Conservation (phyloP, 2,113 vertebrate genomes). For the Sturnira hondurensis region DNA sequence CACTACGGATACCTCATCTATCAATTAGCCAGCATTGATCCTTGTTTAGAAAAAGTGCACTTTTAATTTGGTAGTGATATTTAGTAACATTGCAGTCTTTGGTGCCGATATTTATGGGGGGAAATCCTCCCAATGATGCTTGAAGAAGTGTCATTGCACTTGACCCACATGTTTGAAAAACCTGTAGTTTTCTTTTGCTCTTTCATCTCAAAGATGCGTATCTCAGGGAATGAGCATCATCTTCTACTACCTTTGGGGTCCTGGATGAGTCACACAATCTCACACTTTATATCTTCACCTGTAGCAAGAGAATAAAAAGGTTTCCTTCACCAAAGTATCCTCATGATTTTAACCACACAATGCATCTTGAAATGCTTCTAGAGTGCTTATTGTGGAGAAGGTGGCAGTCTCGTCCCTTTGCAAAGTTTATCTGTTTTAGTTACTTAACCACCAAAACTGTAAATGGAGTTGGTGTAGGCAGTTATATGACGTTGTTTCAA, state of each 20-base stretch:
- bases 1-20: background rate
- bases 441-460: background rate
- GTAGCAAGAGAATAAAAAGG: background rate
- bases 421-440: background rate
- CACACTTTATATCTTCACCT: background rate
- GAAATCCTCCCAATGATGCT: background rate
- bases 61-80: conserved; percentile 49
- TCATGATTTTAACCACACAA: background rate
- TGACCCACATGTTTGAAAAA: background rate
- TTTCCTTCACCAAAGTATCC: background rate
- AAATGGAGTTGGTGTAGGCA: background rate
- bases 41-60: conserved; percentile 25
- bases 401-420: background rate
- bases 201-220: background rate
- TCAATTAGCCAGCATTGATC: background rate
- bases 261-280: background rate
- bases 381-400: background rate
- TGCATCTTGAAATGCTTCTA: background rate
- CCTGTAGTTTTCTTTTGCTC: conserved; percentile 4
- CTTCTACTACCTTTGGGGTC: background rate
- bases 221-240: background rate
- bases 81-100: conserved; percentile 33
- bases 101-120: conserved; percentile 11
- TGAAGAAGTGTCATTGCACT: background rate
- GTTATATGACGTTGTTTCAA: background rate